phyloP scores from a whole-genome alignment of 2,797 vertebrate genomes.

The Anisognathus igniventris region DNA sequence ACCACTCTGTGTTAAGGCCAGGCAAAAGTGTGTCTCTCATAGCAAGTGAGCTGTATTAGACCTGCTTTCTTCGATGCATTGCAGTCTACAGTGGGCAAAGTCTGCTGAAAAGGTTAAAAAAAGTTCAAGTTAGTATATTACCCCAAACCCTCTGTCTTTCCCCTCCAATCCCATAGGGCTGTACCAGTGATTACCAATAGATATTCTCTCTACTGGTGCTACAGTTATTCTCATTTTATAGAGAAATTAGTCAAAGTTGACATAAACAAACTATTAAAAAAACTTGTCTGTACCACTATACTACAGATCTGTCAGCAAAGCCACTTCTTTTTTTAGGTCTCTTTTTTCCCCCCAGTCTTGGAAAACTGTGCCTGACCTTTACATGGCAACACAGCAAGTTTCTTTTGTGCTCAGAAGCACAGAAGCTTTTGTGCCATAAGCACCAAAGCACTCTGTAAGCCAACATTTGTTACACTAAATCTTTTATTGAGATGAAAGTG shows the following conservation, averaged over 20 bases:
- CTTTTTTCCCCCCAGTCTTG: not conserved
- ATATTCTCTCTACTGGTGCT: not conserved
- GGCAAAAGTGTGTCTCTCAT: not conserved
- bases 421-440: not conserved
- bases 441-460: not conserved
- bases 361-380: not conserved
- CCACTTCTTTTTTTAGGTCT: not conserved
- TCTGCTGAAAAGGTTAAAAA: not conserved
- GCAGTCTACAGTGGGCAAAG: not conserved
- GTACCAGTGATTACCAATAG: not conserved
- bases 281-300: not conserved
- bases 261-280: not conserved
- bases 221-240: not conserved
- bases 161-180: not conserved
- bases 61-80: not conserved
- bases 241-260: not conserved
- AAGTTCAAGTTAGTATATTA: not conserved
- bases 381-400: not conserved
- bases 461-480: constrained; percentile 30
- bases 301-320: not conserved
- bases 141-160: not conserved
- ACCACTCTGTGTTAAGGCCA: not conserved
- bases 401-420: not conserved
- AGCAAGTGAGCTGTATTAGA: not conserved
- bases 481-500: constrained; percentile 38